Percentiles rank a stretch among this genome's conserved stretches.
phyloP scores from a whole-genome alignment of 2,888 invertebrate genomes.

The Acleris sparsana region DNA sequence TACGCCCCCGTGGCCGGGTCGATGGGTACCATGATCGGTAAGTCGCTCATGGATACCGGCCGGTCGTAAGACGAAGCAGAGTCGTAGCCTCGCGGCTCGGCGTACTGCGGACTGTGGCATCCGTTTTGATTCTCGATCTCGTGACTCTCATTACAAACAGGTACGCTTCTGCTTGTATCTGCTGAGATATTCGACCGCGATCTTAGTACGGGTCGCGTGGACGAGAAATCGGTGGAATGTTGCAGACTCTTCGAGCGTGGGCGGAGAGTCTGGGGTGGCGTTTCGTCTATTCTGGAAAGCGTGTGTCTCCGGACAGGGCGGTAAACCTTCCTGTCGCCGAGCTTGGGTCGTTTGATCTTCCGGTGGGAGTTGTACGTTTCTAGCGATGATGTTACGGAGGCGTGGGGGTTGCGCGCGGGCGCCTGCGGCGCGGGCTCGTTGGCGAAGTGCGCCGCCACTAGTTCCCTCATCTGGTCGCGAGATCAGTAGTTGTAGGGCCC shows the following conservation, averaged over 20 bases:
- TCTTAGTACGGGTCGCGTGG: constrained; percentile 65
- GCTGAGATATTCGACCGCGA: constrained; percentile 75
- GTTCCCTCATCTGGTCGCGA: constrained; percentile 81
- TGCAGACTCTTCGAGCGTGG: constrained; percentile 66
- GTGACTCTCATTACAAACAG: constrained; percentile 73
- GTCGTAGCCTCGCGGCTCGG: constrained; percentile 64
- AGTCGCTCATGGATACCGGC: constrained; percentile 71
- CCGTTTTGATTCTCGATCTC: constrained; percentile 62
- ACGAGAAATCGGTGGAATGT: constrained; percentile 68
- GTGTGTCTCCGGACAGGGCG: constrained; percentile 67
- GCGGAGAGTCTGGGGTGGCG: constrained; percentile 53
- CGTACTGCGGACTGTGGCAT: constrained; percentile 71
- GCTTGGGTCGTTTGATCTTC: constrained; percentile 59
- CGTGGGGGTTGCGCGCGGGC: constrained; percentile 69
- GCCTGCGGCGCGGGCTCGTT: constrained; percentile 77
- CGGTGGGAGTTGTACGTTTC: constrained; percentile 78
- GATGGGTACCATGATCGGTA: constrained; percentile 70
- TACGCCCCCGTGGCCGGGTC: constrained; percentile 69
- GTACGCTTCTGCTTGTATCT: constrained; percentile 76
- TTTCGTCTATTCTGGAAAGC: constrained; percentile 75
- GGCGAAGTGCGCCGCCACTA: constrained; percentile 74
- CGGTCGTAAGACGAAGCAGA: constrained; percentile 62
- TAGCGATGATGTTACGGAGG: constrained; percentile 53
- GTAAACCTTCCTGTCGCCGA: constrained; percentile 70
- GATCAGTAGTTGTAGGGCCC: constrained; percentile 96